These are phyloP conservation scores for Clytia hemisphaerica DNA, from an alignment of 30 jellyfish, hydroid and myxozoan genomes.

Conservation along the genomic window DNA sequence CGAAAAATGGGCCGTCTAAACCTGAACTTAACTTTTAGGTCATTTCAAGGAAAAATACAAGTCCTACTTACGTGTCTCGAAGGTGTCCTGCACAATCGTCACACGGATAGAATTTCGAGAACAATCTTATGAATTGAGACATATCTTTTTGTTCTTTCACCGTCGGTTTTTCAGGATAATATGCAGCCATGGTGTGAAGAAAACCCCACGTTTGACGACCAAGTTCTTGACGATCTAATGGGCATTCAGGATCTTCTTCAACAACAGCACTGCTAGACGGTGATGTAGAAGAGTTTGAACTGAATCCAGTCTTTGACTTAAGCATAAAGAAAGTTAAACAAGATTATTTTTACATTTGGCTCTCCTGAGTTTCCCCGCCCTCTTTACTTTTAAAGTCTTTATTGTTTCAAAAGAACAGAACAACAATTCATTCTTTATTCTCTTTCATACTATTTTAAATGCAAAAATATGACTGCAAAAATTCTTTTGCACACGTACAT, in stretches of 20 bases:
- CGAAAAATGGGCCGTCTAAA: too few relatives aligned
- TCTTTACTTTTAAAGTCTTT: not conserved
- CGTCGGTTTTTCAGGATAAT: constrained; percentile 95
- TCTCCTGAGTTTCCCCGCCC: not conserved
- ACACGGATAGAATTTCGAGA: constrained; percentile 92
- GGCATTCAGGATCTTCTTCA: constrained; percentile 53
- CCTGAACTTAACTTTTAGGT: too few relatives aligned
- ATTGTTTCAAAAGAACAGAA: not conserved
- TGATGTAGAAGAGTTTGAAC: not conserved
- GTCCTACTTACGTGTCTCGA: constrained; percentile 56
- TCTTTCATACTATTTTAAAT: too few relatives aligned
- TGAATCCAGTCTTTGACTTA: too few relatives aligned
- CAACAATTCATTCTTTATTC: too few relatives aligned
- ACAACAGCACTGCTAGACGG: not conserved
- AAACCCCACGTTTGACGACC: constrained; percentile 99
- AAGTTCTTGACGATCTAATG: constrained; percentile 77
- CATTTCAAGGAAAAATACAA: too few relatives aligned
- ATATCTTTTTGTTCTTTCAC: constrained; percentile 70
- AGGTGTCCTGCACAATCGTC: constrained; percentile 80
- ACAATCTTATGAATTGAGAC: constrained; percentile 52
- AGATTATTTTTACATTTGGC: too few relatives aligned
- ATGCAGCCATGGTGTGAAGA: constrained; percentile 97
- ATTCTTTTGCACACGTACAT: too few relatives aligned
- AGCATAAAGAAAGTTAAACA: too few relatives aligned
- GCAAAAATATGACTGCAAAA: too few relatives aligned